phyloP scores from a whole-genome alignment of 2,888 invertebrate genomes.

The Epinotia brunnichana region DNA sequence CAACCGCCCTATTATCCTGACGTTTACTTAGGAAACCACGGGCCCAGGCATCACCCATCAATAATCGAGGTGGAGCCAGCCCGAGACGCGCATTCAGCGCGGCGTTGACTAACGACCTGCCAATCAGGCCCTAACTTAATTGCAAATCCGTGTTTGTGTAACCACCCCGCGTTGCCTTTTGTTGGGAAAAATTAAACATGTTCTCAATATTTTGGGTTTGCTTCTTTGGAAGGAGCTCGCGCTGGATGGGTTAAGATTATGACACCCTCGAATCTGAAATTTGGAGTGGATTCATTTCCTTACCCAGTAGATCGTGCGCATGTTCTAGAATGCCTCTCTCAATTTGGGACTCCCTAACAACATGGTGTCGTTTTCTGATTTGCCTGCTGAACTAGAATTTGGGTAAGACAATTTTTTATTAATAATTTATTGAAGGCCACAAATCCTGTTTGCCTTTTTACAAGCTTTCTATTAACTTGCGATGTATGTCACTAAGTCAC shows the following conservation, averaged over 20 bases:
- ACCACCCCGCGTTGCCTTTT: constrained; percentile 73
- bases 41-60: constrained; percentile 42
- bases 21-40: constrained; percentile 43
- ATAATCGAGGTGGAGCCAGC: constrained; percentile 41
- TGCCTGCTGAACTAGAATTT: no score
- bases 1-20: constrained; percentile 37
- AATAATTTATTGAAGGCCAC: neutral
- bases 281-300: neutral
- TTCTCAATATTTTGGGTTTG: constrained; percentile 48
- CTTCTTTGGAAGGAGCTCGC: constrained; percentile 32
- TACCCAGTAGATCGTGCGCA: neutral
- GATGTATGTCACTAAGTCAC: no score
- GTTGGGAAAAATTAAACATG: constrained; percentile 79
- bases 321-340: no score
- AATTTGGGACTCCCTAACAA: no score
- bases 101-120: constrained; percentile 83
- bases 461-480: no score
- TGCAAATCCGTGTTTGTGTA: constrained; percentile 83
- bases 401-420: neutral
- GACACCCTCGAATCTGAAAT: neutral
- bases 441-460: no score
- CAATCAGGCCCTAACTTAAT: constrained; percentile 83
- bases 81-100: constrained; percentile 70
- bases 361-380: no score
- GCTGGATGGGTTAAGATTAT: neutral